Evolutionary conservation across 2,888 invertebrate species (phyloP), one percentile per base, ranked within the genome.

Genomic region (Tetragonula carbonaria): DNA sequence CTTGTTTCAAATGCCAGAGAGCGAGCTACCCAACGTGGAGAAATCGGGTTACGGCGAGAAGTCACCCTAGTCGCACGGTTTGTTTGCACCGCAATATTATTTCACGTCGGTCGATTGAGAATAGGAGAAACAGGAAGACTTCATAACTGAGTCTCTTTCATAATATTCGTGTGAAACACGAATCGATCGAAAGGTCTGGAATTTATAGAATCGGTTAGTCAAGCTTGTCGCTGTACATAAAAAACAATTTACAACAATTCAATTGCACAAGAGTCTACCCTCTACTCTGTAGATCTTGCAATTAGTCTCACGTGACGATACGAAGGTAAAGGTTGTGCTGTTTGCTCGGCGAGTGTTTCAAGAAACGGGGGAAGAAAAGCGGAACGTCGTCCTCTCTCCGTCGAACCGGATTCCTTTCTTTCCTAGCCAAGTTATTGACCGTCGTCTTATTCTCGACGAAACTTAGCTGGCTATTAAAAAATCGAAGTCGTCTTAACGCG

Each of bases 381-480:
- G 53, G 18, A 23, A 16, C 28, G n/a, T 21, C 23, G 11, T 23
- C 3, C 23, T 14, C 18, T n/a, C 16, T 50, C n/a, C 23, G 23
- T 23, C 45, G 45, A 70, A 38, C 51, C 51, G 2, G 57, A 57
- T 70, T 51, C 38, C 74, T 62, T 23, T 63, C 53, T 55, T 4
- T n/a, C 51, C 13, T 28, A n/a, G 33, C 67, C n/a, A n/a, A 28
- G 55, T 55, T 70, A 65, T 79, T 57, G 55, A 51, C 79, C 50
- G 68, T 79, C 55, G 62, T 70, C 57, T 65, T 18, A 50, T 50
- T 23, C 21, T 51, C 71, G 70, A 66, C 66, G 70, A 71, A 80
- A 70, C 70, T 70, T 51, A 51, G 18, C 23, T 38, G 74, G 80
- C 70, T 59, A 80, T 82, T 80, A 62, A 80, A 74, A 80, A 80